Base-by-base conservation (phyloP, 2,113 vertebrate genomes). In the Falcunculus frontatus region DNA sequence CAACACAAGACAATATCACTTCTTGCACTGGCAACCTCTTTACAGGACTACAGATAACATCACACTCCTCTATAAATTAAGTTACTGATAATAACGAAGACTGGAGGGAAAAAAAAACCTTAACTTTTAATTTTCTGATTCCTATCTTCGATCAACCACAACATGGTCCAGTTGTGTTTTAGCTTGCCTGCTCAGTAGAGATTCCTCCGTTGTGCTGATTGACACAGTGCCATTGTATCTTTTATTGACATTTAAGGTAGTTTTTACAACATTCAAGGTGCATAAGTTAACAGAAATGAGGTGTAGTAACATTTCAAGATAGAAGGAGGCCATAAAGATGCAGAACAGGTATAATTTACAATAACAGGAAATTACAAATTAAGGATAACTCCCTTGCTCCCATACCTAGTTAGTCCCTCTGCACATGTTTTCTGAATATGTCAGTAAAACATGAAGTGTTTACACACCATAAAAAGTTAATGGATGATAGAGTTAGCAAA, bases 81-180 rank as follows among this genome's bases (percentile, higher is more conserved):
- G 80, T 73, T 91, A 86, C 84, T 84, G 88, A 83, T 94, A 97
- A 94, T 96, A 97, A 95, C 78, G 87, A 92, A 97, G 98, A 96
- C 63, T 87, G 77, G 65, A 69, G 16, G n/a, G n/a, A n/a, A 47
- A 73, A 68, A 50, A 96, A 8, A 2, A 1, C 6, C 15, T 15
- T 11, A 95, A 82, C 57, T 96, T 97, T 96, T 95, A 94, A 97
- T 97, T 98, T 98, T 98, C 94, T 98, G 96, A 97, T 97, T 97
- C 74, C 74, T 97, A 96, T 96, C 97, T 98, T 97, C 96, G 97
- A 96, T 98, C 95, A 98, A 93, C 97, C 94, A 89, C 94, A 96
- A 96, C 92, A 93, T 21, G 53, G 46, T 90, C 85, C 50, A 90
- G 94, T 92, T 96, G 85, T 87, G 75, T 97, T 97, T 97, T 94